A percentile compares a stretch with the other conserved stretches of the same genome.
These are phyloP conservation scores for Natator depressus DNA, from an alignment of 2,113 vertebrate species.

Conservation along the genomic window DNA sequence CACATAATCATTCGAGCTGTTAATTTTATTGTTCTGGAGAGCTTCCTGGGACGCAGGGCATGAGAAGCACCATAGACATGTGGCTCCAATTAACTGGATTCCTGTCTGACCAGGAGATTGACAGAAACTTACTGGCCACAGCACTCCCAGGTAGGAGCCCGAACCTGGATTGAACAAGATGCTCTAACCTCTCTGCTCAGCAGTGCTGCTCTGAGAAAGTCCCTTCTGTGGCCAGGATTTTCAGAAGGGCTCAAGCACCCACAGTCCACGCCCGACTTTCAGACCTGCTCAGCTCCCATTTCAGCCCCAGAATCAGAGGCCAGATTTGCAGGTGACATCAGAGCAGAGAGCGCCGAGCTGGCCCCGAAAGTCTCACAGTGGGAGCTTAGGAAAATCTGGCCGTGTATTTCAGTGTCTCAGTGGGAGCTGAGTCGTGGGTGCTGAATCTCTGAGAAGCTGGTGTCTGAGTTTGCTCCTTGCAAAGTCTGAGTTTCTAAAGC, in stretches of 20 bases:
- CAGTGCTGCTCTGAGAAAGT: not conserved
- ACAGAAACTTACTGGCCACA: not conserved
- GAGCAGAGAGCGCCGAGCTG: not conserved
- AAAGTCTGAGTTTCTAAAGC: not conserved
- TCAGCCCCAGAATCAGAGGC: not conserved
- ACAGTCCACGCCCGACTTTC: not conserved
- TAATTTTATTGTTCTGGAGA: conserved; percentile 69
- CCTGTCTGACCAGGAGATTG: not conserved
- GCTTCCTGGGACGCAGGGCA: not conserved
- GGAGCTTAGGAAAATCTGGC: not conserved
- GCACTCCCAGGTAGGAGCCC: not conserved
- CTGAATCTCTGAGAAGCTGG: not conserved
- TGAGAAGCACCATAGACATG: not conserved
- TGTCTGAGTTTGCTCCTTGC: not conserved
- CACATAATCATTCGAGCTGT: conserved; percentile 17
- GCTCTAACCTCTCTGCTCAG: not conserved
- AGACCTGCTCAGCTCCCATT: not conserved
- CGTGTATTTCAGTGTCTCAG: no score
- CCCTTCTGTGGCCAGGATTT: not conserved
- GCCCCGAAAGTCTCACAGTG: not conserved
- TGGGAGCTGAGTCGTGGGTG: not conserved
- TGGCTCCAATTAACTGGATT: not conserved
- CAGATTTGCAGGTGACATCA: not conserved
- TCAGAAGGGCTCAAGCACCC: not conserved
- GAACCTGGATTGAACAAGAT: not conserved